Evolutionary conservation across 2,797 vertebrate species (phyloP).

Genomic region (Cuniculus paca): DNA sequence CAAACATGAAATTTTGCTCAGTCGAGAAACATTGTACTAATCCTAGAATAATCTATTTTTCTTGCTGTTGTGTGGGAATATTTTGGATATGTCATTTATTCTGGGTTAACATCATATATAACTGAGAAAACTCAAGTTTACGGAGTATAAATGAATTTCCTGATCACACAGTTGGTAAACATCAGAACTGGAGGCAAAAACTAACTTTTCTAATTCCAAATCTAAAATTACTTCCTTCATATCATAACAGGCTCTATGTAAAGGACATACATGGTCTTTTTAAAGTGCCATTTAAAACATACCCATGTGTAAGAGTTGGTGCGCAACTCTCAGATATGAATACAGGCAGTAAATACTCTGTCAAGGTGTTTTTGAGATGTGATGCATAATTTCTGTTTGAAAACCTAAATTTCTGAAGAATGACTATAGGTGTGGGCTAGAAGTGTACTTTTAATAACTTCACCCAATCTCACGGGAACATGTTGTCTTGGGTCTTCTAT

Average conservation of each 20-base stretch:
- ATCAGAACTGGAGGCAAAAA: background rate
- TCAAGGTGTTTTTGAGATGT: background rate
- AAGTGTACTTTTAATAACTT: constrained; percentile 23
- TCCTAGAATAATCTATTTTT: constrained; percentile 21
- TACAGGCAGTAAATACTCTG: background rate
- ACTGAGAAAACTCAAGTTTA: constrained; percentile 11
- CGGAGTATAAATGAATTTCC: constrained; percentile 2
- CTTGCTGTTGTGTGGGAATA: background rate
- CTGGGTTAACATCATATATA: background rate
- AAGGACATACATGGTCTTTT: background rate
- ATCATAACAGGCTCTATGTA: background rate
- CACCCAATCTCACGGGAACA: background rate
- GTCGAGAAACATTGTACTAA: background rate
- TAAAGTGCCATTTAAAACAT: background rate
- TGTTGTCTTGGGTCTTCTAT: background rate
- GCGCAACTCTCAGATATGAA: background rate
- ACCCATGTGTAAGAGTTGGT: background rate
- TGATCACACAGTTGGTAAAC: background rate
- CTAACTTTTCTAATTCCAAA: constrained; percentile 30
- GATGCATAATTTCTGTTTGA: background rate
- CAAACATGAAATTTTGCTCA: constrained; percentile 48
- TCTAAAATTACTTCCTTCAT: background rate
- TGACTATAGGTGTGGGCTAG: background rate
- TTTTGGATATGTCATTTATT: constrained; percentile 1
- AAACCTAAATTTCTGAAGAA: constrained; percentile 7